Base-by-base conservation (phyloP, 2,888 invertebrate species). In the Tuberolachnus salignus region DNA sequence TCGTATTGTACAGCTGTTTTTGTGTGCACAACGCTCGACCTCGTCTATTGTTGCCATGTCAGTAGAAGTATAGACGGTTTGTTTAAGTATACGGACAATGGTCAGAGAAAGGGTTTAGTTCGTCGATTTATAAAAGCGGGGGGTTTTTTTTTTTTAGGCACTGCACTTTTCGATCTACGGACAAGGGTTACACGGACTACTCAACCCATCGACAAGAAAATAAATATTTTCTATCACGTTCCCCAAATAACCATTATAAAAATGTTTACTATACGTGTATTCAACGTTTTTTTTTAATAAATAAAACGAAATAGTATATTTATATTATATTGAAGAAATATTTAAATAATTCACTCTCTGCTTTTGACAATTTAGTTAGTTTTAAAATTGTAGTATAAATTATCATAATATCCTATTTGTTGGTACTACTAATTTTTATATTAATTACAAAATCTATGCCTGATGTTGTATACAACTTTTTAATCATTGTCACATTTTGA, bases 1-100 rank as follows among this genome's bases (percentile, higher is more conserved):
- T 78, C 78, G 21, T 78, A 78, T 69, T 78, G 57, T 67, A 78
- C 78, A 78, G 78, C 78, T 78, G 78, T 78, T 78, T 78, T 78
- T 78, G 78, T 78, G 69, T 78, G 59, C 78, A 78, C 78, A 78
- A 78, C 78, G 78, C 69, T 75, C 75, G 75, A 67, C 75, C 67
- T 75, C 67, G 75, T 67, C 75, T 69, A 78, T 78, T 78, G 78
- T 78, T 78, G 78, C 57, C 78, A 69, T 78, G 78, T 78, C 78
- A 78, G 67, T 67, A 69, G 21, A 59, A 69, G 67, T 78, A 78
- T 67, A 78, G 78, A 78, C 78, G 69, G 78, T 67, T 78, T 78
- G 78, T 78, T 78, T 78, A 78, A 78, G 67, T 69, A 42, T 63
- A 53, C 73, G 78, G 59, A 78, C 78, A 78, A 78, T 78, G 78